These are phyloP conservation scores for Phoxinus dragarum DNA, from an alignment of 2,797 vertebrate species.

Conservation along the genomic window DNA sequence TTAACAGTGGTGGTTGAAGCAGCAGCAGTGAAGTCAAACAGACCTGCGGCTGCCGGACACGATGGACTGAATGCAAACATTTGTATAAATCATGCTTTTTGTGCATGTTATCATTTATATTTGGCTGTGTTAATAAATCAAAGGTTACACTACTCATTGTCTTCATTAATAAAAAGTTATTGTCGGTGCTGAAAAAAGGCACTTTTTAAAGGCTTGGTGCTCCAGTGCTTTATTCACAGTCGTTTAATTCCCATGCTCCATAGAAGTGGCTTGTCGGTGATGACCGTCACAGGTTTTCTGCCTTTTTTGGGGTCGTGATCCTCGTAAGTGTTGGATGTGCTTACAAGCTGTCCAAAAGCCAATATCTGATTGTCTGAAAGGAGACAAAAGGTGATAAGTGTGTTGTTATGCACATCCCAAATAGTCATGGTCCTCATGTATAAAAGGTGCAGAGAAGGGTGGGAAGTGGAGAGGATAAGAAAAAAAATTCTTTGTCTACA, in stretches of 20 bases:
- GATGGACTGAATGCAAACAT: conserved; percentile 45
- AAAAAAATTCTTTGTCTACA: not conserved
- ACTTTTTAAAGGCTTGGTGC: not conserved
- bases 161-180: conserved; percentile 21
- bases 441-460: not conserved
- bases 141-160: conserved; percentile 31
- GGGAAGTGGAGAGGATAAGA: not conserved
- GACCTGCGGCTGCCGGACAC: conserved; percentile 43
- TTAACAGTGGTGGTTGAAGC: conserved; percentile 77
- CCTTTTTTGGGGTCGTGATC: conserved; percentile 55
- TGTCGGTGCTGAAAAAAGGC: conserved; percentile 28
- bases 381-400: not conserved
- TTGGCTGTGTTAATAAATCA: conserved; percentile 67
- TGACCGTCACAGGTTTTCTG: conserved; percentile 74
- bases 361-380: conserved; percentile 74
- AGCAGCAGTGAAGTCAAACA: conserved; percentile 9
- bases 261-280: conserved; percentile 76
- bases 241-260: conserved; percentile 81
- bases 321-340: conserved; percentile 82
- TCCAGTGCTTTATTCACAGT: not conserved
- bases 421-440: not conserved
- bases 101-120: conserved; percentile 72
- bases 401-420: not conserved
- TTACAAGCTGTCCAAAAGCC: conserved; percentile 80
- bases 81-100: conserved; percentile 67